phyloP scores from a whole-genome alignment of 1,140 invertebrate species.

The Drosophila pseudoananassae region DNA sequence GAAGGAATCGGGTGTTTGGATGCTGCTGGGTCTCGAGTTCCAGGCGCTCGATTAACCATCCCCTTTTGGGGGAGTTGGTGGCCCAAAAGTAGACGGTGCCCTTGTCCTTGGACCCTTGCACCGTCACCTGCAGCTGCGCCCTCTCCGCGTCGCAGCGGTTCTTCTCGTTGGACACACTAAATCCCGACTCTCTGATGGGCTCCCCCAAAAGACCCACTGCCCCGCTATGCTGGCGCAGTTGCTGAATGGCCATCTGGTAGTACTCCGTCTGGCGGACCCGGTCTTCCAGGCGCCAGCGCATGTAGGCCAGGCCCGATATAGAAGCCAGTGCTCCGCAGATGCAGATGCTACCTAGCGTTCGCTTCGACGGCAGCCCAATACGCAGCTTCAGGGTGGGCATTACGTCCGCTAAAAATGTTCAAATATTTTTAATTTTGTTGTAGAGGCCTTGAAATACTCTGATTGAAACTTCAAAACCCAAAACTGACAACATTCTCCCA shows the following conservation, averaged over 20 bases:
- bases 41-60: conserved; percentile 62
- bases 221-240: conserved; percentile 84
- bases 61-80: conserved; percentile 35
- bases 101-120: conserved; percentile 84
- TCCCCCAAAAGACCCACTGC: conserved; percentile 87
- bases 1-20: conserved; percentile 62
- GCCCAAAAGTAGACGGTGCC: conserved; percentile 70
- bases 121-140: conserved; percentile 85
- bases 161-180: conserved; percentile 85
- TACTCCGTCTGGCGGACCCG: conserved; percentile 84
- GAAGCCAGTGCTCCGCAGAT: conserved; percentile 84
- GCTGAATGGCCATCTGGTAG: conserved; percentile 86
- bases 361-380: conserved; percentile 63
- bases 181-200: conserved; percentile 86
- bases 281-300: conserved; percentile 82
- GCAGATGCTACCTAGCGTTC: conserved; percentile 84
- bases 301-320: conserved; percentile 79
- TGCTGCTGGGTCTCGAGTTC: conserved; percentile 63
- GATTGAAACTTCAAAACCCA: neutral
- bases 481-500: conserved; percentile 16
- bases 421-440: conserved; percentile 26
- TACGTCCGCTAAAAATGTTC: conserved; percentile 1
- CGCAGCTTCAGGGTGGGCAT: conserved; percentile 49
- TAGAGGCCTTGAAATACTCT: conserved; percentile 8
- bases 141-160: conserved; percentile 85